Base-by-base conservation (phyloP, 2,113 vertebrate genomes). In the Fukomys damarensis region DNA sequence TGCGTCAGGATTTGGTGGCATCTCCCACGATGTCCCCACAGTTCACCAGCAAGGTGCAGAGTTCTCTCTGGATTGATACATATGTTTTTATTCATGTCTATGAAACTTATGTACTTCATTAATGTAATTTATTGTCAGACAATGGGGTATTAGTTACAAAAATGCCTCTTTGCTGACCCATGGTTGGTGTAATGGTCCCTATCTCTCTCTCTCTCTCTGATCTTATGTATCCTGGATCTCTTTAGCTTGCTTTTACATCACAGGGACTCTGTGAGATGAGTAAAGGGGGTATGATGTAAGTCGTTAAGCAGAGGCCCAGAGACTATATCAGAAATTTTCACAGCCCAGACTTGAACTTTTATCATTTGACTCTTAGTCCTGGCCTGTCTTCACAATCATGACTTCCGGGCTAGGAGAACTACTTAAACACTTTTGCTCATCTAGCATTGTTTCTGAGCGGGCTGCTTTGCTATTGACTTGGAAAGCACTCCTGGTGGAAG, bases 151-250 rank as follows among this genome's bases (percentile, higher is more conserved):
- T 56, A 92, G 28, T 10, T 93, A 12, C 16, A 84, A 54, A 85
- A 28, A 30, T 32, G 19, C 66, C 46, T 80, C 28, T 83, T 83
- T n/a, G 13, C 7, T 72, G 38, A 56, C 46, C 59, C 4, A 17
- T 11, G 0, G 22, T 7, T n/a, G 16, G 24, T 49, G 10, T 41
- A 49, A 35, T 7, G 56, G 2, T 41, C 2, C 0, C 12, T 46
- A 59, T n/a, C 54, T 80, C 43, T 91, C 2, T 0, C 12, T 46
- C 59, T n/a, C 54, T 80, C 43, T 91, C 52, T 76, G 8, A 38
- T 77, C 19, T 95, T 43, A 28, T 16, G 88, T 58, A 26, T 4
- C 19, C 20, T 91, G 46, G 32, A 38, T 93, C 19, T 89, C 2
- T n/a, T 30, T 54, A 66, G 28, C 41, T 85, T 65, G 9, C 58